Percentiles rank a stretch among this genome's conserved stretches.
phyloP scores from a whole-genome alignment of 2,797 vertebrate species.

The Okamejei kenojei region DNA sequence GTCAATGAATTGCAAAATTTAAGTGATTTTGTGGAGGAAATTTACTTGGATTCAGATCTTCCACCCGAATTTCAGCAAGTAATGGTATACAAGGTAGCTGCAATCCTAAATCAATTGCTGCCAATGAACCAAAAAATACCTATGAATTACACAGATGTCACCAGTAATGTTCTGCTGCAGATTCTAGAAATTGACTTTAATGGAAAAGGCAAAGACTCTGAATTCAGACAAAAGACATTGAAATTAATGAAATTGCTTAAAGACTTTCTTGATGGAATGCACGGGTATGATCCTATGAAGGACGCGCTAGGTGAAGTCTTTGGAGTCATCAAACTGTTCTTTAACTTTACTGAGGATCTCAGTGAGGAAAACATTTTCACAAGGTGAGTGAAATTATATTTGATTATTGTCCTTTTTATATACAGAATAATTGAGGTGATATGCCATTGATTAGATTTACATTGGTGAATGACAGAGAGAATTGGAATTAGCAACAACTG shows the following conservation, averaged over 20 bases:
- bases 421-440: neutral
- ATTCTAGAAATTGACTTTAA: neutral
- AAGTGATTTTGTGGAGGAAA: neutral
- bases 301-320: neutral
- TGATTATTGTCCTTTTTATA: neutral
- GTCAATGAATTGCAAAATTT: neutral
- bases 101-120: neutral
- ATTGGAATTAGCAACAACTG: neutral
- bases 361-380: neutral
- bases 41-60: neutral
- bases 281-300: neutral
- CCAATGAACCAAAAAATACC: neutral
- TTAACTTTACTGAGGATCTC: neutral
- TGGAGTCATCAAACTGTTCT: neutral
- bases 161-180: conserved; percentile 4
- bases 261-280: neutral
- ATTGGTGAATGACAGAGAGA: neutral
- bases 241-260: conserved; percentile 23
- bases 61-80: neutral
- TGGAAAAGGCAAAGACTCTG: neutral
- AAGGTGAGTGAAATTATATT: neutral
- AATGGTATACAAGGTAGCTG: neutral
- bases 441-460: neutral
- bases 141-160: neutral
- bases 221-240: conserved; percentile 27